Percentiles rank a stretch among this genome's conserved stretches.
Conservation (phyloP, 2,797 vertebrate species). For the Anguilla marmorata region DNA sequence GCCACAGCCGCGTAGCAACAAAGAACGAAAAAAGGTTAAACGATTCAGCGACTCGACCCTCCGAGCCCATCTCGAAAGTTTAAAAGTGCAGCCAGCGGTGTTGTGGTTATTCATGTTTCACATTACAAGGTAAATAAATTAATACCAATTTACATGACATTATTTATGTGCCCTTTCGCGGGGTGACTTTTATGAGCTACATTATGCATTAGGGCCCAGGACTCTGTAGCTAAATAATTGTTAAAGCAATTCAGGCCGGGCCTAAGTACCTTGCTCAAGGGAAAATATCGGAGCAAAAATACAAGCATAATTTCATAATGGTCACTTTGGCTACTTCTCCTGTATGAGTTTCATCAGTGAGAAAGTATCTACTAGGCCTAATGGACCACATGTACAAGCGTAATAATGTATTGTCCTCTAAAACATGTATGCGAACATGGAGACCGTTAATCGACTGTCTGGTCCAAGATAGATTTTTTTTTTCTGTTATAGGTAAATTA, state of each 20-base stretch:
- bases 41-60: neutral
- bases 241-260: neutral
- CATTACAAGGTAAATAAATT: conserved; percentile 6
- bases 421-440: no score
- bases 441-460: neutral
- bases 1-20: neutral
- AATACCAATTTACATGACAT: neutral
- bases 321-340: neutral
- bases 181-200: neutral
- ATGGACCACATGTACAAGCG: no score
- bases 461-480: neutral
- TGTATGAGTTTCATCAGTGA: neutral
- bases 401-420: no score
- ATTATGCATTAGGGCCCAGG: neutral
- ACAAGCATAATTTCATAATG: neutral
- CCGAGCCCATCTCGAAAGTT: neutral
- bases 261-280: neutral
- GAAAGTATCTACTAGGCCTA: neutral
- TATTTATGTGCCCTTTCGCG: neutral
- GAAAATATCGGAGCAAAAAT: neutral
- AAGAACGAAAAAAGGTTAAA: neutral
- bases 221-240: neutral
- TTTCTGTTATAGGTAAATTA: neutral
- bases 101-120: neutral
- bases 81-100: neutral